Conservation (phyloP, 1,140 invertebrate species). For the Panagrolaimus sp. region DNA sequence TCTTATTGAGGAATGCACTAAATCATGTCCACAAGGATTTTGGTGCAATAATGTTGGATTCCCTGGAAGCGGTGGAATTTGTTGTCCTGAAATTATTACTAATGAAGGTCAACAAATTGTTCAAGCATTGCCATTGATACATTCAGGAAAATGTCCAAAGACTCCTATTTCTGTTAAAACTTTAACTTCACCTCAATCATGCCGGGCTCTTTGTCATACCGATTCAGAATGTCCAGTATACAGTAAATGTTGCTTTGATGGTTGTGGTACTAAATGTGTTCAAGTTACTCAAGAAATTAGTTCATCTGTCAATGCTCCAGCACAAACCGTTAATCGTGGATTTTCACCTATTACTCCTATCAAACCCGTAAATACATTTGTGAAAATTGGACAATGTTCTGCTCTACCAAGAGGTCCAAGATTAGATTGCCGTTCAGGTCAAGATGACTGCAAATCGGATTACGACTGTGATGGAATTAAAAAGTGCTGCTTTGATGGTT, state of each 20-base stretch:
- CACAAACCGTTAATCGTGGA: neutral
- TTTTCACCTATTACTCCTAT: neutral
- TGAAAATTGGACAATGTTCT: conserved; percentile 29
- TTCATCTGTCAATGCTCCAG: neutral
- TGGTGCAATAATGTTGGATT: conserved; percentile 45
- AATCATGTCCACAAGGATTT: conserved; percentile 37
- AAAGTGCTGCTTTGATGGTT: conserved; percentile 51
- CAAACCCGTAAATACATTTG: neutral
- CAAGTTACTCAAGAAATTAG: conserved; percentile 24
- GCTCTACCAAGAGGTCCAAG: neutral
- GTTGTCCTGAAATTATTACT: conserved; percentile 25
- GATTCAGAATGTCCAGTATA: conserved; percentile 36
- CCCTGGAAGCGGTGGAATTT: conserved; percentile 26
- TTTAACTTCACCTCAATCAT: conserved; percentile 8
- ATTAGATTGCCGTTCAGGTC: conserved; percentile 25
- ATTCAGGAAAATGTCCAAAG: conserved; percentile 31
- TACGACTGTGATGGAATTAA: conserved; percentile 37
- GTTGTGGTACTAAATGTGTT: conserved; percentile 34
- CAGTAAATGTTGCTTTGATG: conserved; percentile 49
- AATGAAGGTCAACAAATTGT: neutral
- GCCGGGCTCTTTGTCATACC: conserved; percentile 28
- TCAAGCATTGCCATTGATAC: conserved; percentile 8
- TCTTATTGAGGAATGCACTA: conserved; percentile 32
- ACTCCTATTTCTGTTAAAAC: conserved; percentile 20
- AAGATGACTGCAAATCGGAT: conserved; percentile 35